A percentile compares a stretch with the other conserved stretches of the same genome.
Evolutionary conservation across 2,797 vertebrate genomes (phyloP).

Genomic region (Erpetoichthys calabaricus): DNA sequence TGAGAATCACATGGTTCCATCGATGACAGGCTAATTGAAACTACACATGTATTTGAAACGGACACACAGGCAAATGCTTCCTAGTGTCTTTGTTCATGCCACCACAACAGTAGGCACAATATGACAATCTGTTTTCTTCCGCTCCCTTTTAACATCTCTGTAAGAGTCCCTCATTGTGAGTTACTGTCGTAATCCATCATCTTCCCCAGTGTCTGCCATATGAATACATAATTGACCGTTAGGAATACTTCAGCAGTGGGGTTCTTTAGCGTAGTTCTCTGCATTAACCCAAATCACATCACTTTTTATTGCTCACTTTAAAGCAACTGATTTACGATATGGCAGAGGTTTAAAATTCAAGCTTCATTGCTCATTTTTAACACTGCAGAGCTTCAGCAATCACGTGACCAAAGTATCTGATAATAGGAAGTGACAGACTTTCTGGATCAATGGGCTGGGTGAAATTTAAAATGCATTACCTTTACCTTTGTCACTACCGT

Average conservation of each 20-base stretch:
- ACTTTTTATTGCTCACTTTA: slow-evolving; percentile 13
- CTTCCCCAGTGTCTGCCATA: slow-evolving; percentile 6
- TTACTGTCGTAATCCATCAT: slow-evolving; percentile 17
- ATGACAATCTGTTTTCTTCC: slow-evolving; percentile 10
- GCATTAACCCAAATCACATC: slow-evolving; percentile 8
- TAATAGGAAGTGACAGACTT: slow-evolving; percentile 9
- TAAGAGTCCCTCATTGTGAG: slow-evolving; percentile 9
- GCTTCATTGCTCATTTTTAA: slow-evolving; percentile 1
- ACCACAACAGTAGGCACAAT: too few species aligned
- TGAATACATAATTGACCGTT: slow-evolving; percentile 18
- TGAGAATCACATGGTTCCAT: too few species aligned
- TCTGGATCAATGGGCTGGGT: slow-evolving; percentile 8
- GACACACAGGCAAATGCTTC: too few species aligned
- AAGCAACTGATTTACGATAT: slow-evolving; percentile 10
- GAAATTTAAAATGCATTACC: slow-evolving; percentile 8
- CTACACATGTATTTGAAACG: too few species aligned
- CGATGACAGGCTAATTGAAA: too few species aligned
- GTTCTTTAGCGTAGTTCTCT: slow-evolving; percentile 5
- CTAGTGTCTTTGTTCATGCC: too few species aligned
- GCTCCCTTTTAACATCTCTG: not conserved
- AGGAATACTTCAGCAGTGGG: slow-evolving; percentile 12
- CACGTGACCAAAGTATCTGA: slow-evolving; percentile 7
- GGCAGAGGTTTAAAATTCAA: slow-evolving; percentile 3
- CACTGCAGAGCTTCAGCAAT: slow-evolving; percentile 3
- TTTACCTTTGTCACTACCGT: slow-evolving; percentile 4